Conservation (phyloP, 1,140 invertebrate species). For the Ceratosolen fusciceps region DNA sequence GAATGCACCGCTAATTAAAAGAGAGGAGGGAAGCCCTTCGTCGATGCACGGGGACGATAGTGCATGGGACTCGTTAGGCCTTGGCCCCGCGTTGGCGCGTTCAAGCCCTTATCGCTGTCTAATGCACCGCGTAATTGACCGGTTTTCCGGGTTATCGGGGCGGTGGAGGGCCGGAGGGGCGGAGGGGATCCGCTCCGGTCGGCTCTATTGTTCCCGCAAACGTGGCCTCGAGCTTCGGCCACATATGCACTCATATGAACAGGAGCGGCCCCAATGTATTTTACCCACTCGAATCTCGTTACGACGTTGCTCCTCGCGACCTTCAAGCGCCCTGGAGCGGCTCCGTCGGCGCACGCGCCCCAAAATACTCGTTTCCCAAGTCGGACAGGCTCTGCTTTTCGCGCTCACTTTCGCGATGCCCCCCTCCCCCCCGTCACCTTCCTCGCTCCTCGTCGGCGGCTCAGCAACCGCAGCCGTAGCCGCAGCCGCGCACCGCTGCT, state of each 20-base stretch:
- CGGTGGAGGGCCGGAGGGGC: conserved; percentile 21
- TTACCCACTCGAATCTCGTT: conserved; percentile 39
- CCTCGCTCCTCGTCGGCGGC: too few species aligned
- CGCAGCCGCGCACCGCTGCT: too few species aligned
- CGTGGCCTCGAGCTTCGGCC: neutral
- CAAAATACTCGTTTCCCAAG: too few species aligned
- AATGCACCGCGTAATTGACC: conserved; percentile 47
- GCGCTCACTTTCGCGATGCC: too few species aligned
- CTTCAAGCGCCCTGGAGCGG: neutral
- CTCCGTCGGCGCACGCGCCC: too few species aligned
- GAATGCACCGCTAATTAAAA: conserved; percentile 39
- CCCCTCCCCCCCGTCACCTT: too few species aligned
- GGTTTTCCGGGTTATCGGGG: too few species aligned
- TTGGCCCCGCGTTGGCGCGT: neutral
- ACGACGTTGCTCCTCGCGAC: neutral
- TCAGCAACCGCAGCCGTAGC: too few species aligned
- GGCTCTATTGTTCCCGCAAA: conserved; percentile 8
- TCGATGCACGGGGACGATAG: too few species aligned
- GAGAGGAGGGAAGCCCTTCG: too few species aligned
- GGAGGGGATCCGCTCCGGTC: neutral
- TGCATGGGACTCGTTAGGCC: neutral
- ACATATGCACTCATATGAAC: neutral
- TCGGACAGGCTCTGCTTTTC: too few species aligned
- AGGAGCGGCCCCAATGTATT: conserved; percentile 24
- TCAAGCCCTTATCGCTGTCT: conserved; percentile 39